Base-by-base conservation (phyloP, 2,113 vertebrate species). In the Alectura lathami region DNA sequence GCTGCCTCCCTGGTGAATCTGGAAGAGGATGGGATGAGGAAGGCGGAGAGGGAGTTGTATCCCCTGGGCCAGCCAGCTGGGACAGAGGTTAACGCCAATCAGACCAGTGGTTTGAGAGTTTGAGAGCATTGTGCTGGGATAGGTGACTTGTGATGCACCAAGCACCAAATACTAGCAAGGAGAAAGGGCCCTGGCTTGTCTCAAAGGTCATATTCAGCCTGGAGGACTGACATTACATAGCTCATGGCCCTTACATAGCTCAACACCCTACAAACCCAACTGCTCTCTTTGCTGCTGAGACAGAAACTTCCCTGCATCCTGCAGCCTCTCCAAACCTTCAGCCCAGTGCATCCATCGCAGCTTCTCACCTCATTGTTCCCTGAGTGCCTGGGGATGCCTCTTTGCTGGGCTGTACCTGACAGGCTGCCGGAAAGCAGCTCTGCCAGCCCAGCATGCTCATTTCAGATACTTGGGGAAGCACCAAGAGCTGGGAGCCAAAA, bases 401-500 rank as follows among this genome's bases (percentile, higher is more conserved):
- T 32, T 73, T 6, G 2, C 76, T 94, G 70, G 84, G 83, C 85
- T 67, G 40, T 90, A 89, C 92, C 91, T 91, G 80, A 59, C 38
- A 4, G 6, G 51, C 64, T 51, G 79, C 89, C 30, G 80, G 73
- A 84, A 83, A 70, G 64, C 80, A 80, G 43, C 77, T 92, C 88
- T 97, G 95, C 96, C 96, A 93, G 86, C 85, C 79, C 87, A 83
- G 91, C 88, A 89, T 15, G 3, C 74, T 91, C 62, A 2, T 91
- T 96, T 93, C 74, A 66, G 74, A 77, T 67, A 43, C 63, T 50
- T 88, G 47, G 69, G 96, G 91, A 84, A 83, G 92, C 87, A 95
- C 88, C 89, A 56, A 82, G 17, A 91, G 92, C 91, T 69, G 45
- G 45, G 38, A 50, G 45, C 90, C 84, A 72, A 88, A 81, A 81